Evolutionary conservation across 2,888 invertebrate genomes (phyloP).

Genomic region (Drosophila buzzatii): DNA sequence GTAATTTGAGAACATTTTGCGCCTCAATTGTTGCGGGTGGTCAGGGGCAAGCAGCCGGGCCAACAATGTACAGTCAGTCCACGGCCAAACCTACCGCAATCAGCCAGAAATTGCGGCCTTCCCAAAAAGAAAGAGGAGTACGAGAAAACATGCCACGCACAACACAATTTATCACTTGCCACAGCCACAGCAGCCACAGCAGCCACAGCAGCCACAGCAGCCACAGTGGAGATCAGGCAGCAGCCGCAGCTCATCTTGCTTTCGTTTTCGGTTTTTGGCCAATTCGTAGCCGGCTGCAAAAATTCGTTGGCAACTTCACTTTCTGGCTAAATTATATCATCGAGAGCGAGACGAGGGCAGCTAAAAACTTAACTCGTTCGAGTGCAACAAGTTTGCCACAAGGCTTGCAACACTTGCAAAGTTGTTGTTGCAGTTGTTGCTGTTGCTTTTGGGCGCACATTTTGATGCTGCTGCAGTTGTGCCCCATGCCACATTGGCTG

Average conservation of each 20-base stretch:
- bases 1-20: slow-evolving; percentile 79
- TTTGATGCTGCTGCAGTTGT: slow-evolving; percentile 62
- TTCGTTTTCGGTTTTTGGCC: slow-evolving; percentile 63
- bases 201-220: slow-evolving; percentile 5
- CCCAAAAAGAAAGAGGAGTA: slow-evolving; percentile 25
- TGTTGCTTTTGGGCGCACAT: slow-evolving; percentile 68
- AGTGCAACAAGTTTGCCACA: slow-evolving; percentile 74
- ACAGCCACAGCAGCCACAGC: background rate
- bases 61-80: slow-evolving; percentile 58
- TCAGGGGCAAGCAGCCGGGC: slow-evolving; percentile 44
- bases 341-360: slow-evolving; percentile 45
- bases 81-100: slow-evolving; percentile 68
- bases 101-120: slow-evolving; percentile 53
- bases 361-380: slow-evolving; percentile 48
- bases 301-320: slow-evolving; percentile 76
- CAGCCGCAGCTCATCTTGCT: slow-evolving; percentile 30
- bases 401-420: slow-evolving; percentile 35
- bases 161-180: slow-evolving; percentile 72
- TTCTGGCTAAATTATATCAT: slow-evolving; percentile 80
- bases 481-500: slow-evolving; percentile 24
- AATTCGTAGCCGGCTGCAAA: slow-evolving; percentile 14
- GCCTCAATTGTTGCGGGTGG: slow-evolving; percentile 74
- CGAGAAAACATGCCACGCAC: slow-evolving; percentile 32
- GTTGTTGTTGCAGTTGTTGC: slow-evolving; percentile 7
- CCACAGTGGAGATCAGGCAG: slow-evolving; percentile 16